Conservation (phyloP, 2,797 vertebrate species). For the Loriculus beryllinus region DNA sequence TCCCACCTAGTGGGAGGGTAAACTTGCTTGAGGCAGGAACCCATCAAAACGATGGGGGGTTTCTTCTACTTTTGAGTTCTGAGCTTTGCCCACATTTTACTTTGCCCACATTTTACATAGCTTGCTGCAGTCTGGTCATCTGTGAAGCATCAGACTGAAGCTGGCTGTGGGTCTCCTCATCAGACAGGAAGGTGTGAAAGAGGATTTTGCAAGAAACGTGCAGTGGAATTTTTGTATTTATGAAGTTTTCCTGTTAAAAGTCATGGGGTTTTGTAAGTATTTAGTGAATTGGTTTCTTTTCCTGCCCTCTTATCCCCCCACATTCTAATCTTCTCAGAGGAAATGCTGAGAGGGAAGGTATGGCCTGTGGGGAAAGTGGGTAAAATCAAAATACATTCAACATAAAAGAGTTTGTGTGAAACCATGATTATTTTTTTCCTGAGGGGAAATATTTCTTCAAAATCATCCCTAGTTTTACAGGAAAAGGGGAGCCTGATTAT, state of each 20-base stretch:
- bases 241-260: not conserved
- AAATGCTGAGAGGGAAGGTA: not conserved
- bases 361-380: not conserved
- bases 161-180: not conserved
- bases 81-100: not conserved
- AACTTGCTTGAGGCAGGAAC: not conserved
- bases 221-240: not conserved
- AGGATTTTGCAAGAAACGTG: not conserved
- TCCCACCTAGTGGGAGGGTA: not conserved
- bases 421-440: not conserved
- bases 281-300: not conserved
- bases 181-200: not conserved
- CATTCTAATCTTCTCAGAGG: not conserved
- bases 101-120: not conserved
- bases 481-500: not conserved
- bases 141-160: not conserved
- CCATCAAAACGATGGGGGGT: not conserved
- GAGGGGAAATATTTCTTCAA: not conserved
- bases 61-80: not conserved
- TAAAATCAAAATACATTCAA: constrained; percentile 7
- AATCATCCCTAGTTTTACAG: not conserved
- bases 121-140: not conserved
- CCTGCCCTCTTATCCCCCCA: not conserved
- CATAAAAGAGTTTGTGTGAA: not conserved
- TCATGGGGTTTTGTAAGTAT: not conserved